phyloP scores from a whole-genome alignment of 2,888 invertebrate genomes.

The Tenthredo mesomela region DNA sequence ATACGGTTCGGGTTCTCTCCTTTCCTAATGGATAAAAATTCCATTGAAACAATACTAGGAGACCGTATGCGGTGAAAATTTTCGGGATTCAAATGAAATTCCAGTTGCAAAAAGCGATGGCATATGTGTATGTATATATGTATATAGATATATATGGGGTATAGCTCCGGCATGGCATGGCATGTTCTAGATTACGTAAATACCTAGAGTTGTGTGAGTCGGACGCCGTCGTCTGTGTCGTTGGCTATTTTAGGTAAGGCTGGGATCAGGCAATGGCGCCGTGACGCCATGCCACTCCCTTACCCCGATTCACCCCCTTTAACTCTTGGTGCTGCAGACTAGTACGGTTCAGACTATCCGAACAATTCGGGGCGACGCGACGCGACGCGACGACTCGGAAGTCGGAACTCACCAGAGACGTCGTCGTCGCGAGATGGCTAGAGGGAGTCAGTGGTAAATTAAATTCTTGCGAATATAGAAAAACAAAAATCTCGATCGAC shows the following conservation, averaged over 20 bases:
- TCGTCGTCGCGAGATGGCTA: background rate
- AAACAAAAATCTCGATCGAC: conserved; percentile 53
- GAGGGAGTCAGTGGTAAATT: conserved; percentile 61
- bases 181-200: conserved; percentile 44
- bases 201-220: background rate
- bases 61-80: conserved; percentile 23
- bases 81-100: conserved; percentile 53
- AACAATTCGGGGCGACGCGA: conserved; percentile 56
- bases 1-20: background rate
- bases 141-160: background rate
- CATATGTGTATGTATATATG: background rate
- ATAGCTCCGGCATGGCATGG: conserved; percentile 15
- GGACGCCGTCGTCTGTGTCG: conserved; percentile 8
- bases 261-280: conserved; percentile 25
- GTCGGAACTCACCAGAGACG: conserved; percentile 46
- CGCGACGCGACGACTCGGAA: conserved; percentile 50
- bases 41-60: conserved; percentile 19
- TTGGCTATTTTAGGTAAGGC: conserved; percentile 26
- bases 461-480: conserved; percentile 66
- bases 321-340: conserved; percentile 5
- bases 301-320: background rate
- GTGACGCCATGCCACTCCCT: conserved; percentile 8
- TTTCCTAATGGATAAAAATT: background rate
- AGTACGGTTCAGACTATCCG: conserved; percentile 53
- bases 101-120: conserved; percentile 30